phyloP scores from a whole-genome alignment of 2,797 vertebrate genomes.

The Chrysocyon brachyurus region DNA sequence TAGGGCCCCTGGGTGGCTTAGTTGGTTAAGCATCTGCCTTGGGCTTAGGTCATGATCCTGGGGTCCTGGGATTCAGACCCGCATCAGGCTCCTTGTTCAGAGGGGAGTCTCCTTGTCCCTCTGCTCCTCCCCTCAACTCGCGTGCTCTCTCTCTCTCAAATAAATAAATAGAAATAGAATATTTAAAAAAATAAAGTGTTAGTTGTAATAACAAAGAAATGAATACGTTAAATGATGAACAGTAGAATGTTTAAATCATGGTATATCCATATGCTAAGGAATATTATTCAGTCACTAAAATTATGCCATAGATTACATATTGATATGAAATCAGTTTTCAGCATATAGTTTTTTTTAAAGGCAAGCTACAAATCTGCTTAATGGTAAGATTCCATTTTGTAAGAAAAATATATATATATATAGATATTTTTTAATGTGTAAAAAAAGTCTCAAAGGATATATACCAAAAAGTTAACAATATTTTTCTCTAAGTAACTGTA shows the following conservation, averaged over 20 bases:
- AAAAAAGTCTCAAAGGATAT: constrained; percentile 8
- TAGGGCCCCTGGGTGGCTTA: no score
- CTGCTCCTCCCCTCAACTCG: no score
- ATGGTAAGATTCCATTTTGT: constrained; percentile 27
- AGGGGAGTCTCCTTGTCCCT: no score
- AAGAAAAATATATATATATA: background rate
- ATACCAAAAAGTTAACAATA: constrained; percentile 7
- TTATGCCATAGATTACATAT: constrained; percentile 24
- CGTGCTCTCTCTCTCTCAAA: no score
- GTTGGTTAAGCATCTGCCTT: no score
- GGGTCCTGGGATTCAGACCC: no score
- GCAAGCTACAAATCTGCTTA: background rate
- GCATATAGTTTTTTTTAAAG: background rate
- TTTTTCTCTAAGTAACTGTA: constrained; percentile 34
- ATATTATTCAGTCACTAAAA: constrained; percentile 33
- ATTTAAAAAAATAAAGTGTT: background rate
- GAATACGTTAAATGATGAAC: background rate
- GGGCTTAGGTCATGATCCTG: no score
- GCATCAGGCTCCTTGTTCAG: no score
- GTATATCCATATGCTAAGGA: background rate
- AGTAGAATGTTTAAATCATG: constrained; percentile 1
- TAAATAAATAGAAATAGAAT: no score
- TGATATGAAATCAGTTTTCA: constrained; percentile 14
- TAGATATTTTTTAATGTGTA: background rate
- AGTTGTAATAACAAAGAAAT: background rate